Base-by-base conservation (phyloP, 2,113 vertebrate genomes). In the Protomyctophum bolini region DNA sequence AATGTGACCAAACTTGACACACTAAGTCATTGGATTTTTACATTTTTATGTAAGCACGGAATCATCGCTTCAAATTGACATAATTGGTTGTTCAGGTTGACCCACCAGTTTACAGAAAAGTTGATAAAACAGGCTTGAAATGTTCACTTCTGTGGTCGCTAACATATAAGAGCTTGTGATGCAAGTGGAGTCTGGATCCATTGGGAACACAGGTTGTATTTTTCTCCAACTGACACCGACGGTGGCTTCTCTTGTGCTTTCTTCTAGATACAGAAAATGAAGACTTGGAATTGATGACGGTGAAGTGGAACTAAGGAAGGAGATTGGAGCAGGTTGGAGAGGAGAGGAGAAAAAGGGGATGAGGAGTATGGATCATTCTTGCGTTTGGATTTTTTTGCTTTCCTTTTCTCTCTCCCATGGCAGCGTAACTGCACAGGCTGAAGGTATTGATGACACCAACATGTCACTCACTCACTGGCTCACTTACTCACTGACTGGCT, bases 341-440 rank as follows among this genome's bases (percentile, higher is more conserved):
- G 82, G 84, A 75, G 76, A 48, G 58, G 41, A 58, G 14, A 47
- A 58, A 61, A 72, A 57, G 86, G 85, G 72, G 41, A 81, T 57
- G 68, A 77, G 70, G 75, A 92, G 61, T 14, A 94, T 93, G 93
- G 89, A 81, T 72, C n/a, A 10, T 64, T 76, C 66, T 61, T 78
- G 63, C 59, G 51, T 83, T 66, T 93, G 90, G 91, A 77, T 90
- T 62, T 76, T 91, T 57, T 69, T 93, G 1, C 75, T 92, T 87
- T 88, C 64, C 60, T 72, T 93, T 71, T 89, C 75, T 72, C 78
- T 92, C 57, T 81, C 70, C 45, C 77, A 77, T 79, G 84, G 81
- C 68, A 78, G 73, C n/a, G 79, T 83, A 69, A 48, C 82, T 57
- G 90, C 85, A 28, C 88, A 92, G 79, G 79, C 85, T 77, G 93